A percentile compares a stretch with the other conserved stretches of the same genome.
phyloP scores from a whole-genome alignment of 2,797 vertebrate species.

The Cheirogaleus major region DNA sequence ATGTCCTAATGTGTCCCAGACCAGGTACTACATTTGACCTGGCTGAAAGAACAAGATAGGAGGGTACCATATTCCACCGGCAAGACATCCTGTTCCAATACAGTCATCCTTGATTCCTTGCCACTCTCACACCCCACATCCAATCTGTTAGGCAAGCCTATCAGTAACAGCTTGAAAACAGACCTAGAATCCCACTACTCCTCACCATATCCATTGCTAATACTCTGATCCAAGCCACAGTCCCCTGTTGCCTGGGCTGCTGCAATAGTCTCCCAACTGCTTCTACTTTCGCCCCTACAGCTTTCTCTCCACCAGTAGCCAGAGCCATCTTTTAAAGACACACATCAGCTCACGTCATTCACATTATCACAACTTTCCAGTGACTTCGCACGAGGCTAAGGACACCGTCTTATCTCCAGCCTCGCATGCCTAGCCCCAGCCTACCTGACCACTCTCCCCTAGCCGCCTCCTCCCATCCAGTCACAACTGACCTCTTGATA shows the following conservation, averaged over 20 bases:
- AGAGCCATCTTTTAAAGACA: slow-evolving; percentile 34
- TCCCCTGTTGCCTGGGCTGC: background rate
- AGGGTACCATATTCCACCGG: background rate
- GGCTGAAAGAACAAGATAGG: background rate
- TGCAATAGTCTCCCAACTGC: background rate
- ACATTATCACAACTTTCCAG: background rate
- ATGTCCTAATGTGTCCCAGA: background rate
- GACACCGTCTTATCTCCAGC: background rate
- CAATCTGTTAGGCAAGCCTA: background rate
- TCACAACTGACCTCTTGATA: background rate
- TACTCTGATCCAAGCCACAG: background rate
- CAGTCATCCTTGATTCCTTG: background rate
- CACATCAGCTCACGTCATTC: background rate
- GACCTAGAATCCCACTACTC: background rate
- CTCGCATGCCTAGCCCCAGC: background rate
- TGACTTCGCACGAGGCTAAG: background rate
- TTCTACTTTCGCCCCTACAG: background rate
- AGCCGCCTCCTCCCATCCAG: background rate
- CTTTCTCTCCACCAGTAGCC: background rate
- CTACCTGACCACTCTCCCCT: background rate
- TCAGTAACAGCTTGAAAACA: background rate
- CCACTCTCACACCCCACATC: background rate
- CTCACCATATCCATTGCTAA: background rate
- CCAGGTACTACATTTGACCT: background rate
- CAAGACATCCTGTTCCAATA: background rate